Conservation (phyloP, 1,140 invertebrate species). For the Manduca sexta region DNA sequence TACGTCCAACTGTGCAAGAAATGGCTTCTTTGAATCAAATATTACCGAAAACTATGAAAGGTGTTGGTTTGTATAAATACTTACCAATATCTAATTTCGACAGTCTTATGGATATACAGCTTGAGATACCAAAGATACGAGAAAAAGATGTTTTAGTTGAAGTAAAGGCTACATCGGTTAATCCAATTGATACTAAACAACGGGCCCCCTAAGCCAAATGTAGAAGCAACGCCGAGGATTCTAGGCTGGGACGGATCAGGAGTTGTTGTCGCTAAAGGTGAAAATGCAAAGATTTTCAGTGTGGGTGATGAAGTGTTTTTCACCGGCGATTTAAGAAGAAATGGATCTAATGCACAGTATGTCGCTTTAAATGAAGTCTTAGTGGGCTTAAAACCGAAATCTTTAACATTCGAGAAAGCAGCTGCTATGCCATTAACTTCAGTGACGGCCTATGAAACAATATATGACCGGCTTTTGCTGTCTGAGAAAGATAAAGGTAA, state of each 20-base stretch:
- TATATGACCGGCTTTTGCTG: slow-evolving; percentile 41
- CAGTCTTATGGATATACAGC: slow-evolving; percentile 51
- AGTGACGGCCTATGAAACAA: slow-evolving; percentile 49
- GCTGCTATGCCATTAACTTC: slow-evolving; percentile 55
- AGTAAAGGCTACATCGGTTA: slow-evolving; percentile 54
- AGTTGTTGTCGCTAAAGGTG: slow-evolving; percentile 44
- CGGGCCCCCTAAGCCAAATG: slow-evolving; percentile 43
- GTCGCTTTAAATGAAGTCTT: slow-evolving; percentile 47
- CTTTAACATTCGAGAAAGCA: slow-evolving; percentile 55
- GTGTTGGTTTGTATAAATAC: slow-evolving; percentile 59
- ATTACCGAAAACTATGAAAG: slow-evolving; percentile 51
- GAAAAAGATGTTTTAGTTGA: slow-evolving; percentile 48
- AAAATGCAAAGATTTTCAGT: slow-evolving; percentile 32
- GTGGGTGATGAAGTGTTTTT: slow-evolving; percentile 58
- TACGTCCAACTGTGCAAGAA: background rate
- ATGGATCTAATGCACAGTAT: slow-evolving; percentile 57
- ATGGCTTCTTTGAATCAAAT: slow-evolving; percentile 21
- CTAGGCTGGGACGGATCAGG: slow-evolving; percentile 59
- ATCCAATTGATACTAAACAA: slow-evolving; percentile 57
- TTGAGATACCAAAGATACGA: slow-evolving; percentile 36
- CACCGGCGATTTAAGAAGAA: slow-evolving; percentile 42
- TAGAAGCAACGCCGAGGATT: slow-evolving; percentile 42
- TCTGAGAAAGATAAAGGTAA: slow-evolving; percentile 55
- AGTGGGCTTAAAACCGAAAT: slow-evolving; percentile 50
- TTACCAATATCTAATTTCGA: slow-evolving; percentile 45